Evolutionary conservation across 1,140 invertebrate genomes (phyloP).

Genomic region (Antheraea mylitta): DNA sequence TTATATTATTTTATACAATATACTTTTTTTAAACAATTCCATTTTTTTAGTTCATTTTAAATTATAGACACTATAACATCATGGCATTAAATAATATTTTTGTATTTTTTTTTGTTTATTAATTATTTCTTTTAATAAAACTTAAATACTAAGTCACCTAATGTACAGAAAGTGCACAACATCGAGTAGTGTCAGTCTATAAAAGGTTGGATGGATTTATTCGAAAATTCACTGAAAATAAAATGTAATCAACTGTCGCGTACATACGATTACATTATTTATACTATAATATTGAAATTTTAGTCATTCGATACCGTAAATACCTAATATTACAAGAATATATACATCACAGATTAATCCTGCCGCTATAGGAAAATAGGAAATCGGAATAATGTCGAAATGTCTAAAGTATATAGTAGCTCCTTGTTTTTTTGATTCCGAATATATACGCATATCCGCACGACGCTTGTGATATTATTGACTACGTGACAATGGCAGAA

Average conservation of each 20-base stretch:
- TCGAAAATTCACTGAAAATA: constrained; percentile 30
- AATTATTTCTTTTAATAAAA: constrained; percentile 34
- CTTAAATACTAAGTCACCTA: constrained; percentile 55
- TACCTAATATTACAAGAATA: background rate
- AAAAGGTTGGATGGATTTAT: constrained; percentile 74
- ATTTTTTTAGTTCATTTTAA: constrained; percentile 34
- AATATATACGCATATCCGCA: too few species aligned
- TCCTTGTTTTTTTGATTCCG: too few species aligned
- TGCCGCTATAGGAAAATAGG: too few species aligned
- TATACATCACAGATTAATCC: too few species aligned
- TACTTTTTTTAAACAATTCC: constrained; percentile 21
- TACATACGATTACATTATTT: background rate
- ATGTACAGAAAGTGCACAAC: constrained; percentile 73
- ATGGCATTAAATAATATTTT: constrained; percentile 49
- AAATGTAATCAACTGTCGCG: background rate
- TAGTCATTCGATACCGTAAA: background rate
- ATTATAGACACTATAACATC: constrained; percentile 26
- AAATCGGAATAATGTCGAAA: too few species aligned
- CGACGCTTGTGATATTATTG: too few species aligned
- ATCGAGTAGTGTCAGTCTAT: constrained; percentile 75
- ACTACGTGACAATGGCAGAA: too few species aligned
- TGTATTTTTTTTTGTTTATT: constrained; percentile 41
- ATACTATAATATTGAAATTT: constrained; percentile 1
- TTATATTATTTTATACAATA: constrained; percentile 55
- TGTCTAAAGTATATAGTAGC: too few species aligned